Evolutionary conservation across 2,113 vertebrate genomes (phyloP), one percentile per base, ranked within the genome.

Genomic region (Silurus asotus): DNA sequence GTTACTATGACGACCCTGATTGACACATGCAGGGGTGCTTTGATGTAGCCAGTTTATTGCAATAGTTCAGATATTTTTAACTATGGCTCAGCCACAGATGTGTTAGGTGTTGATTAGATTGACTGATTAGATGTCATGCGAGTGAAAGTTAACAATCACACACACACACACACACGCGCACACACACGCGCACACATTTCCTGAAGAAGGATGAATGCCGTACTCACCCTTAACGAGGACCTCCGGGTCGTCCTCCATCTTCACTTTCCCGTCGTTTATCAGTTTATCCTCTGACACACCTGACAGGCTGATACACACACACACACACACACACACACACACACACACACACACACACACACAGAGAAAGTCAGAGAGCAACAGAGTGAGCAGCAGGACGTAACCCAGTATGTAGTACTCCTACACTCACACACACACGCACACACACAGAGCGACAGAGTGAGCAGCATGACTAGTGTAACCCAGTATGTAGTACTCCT

Each of bases 141-240:
- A 17, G 67, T 8, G 37, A 11, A 8, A 6, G 8, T 37, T 19
- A 69, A n/a, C n/a, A 13, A 65, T 15, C 25, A 25, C 62, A 13
- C 23, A n/a, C 81, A 62, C 55, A 28, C 23, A 69, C 62, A 84
- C 25, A 77, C 23, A 77, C 56, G 51, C 70, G 37, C 78, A 81
- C 84, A 59, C 62, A 49, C 61, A 55, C 59, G 51, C 70, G 37
- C 3, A 20, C 23, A 28, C 5, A 8, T 14, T n/a, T 55, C 25
- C 19, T 76, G 48, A 81, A 56, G n/a, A 37, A 53, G 74, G 55
- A 15, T 78, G n/a, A 53, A 15, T 5, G 59, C 7, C 8, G 51
- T 37, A 59, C 94, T 90, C 90, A 99, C 98, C 98, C 96, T 99
- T 97, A 82, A 99, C 95, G 0, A 98, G 92, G 65, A 95, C 90